These are phyloP conservation scores for Nyctibius bracteatus DNA, from an alignment of 2,113 vertebrate genomes.

Conservation along the genomic window DNA sequence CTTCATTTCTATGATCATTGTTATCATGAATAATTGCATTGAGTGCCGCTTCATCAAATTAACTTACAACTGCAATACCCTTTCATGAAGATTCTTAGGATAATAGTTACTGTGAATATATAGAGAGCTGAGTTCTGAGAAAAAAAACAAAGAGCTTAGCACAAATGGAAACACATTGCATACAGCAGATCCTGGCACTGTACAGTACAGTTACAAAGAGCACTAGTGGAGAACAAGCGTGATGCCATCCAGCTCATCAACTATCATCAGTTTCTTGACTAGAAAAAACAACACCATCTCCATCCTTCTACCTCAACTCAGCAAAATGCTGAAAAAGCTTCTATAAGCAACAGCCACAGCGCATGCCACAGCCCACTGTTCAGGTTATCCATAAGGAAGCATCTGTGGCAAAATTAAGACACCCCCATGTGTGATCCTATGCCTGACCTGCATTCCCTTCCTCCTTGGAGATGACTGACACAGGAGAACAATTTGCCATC, in stretches of 20 bases:
- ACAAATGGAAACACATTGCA: background rate
- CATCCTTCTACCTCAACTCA: background rate
- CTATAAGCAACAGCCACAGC: background rate
- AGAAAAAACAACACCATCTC: background rate
- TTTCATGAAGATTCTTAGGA: slow-evolving; percentile 17
- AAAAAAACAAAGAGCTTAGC: background rate
- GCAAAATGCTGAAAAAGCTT: background rate
- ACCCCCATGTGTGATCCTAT: rapidly evolving
- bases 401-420: background rate
- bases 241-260: background rate
- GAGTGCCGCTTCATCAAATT: slow-evolving; percentile 11
- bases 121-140: background rate
- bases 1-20: slow-evolving; percentile 19
- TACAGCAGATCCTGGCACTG: background rate
- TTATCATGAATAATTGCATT: slow-evolving; percentile 21
- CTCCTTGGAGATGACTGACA: background rate
- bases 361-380: rapidly evolving
- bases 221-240: background rate
- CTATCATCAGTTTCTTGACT: background rate
- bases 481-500: background rate
- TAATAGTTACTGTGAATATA: background rate
- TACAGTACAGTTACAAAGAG: background rate
- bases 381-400: background rate
- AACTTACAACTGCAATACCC: slow-evolving; percentile 17
- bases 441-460: background rate